Base-by-base conservation (phyloP, 2,888 invertebrate species). In the Phoenoteleia sp. region DNA sequence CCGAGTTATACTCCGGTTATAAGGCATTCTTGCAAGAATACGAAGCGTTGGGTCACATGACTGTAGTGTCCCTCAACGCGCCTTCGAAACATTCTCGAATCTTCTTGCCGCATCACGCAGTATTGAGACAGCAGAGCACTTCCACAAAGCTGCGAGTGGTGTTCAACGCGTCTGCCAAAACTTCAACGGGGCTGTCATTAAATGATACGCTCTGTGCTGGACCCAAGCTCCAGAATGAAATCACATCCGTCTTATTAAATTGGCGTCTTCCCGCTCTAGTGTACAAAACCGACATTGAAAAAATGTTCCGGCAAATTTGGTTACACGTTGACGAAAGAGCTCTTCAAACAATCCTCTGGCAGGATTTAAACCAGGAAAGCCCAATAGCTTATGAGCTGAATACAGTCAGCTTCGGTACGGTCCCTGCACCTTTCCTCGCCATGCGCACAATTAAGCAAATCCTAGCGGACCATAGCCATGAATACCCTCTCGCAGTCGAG, bases 211-310 rank as follows among this genome's bases (percentile, higher is more conserved):
- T 69, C 15, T 25, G 54, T 13, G 36, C 45, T 15, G 36, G 60
- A 11, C 49, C 62, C n/a, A 74, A 74, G 17, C 27, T 77, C 3
- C 58, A 67, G 19, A 58, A 1, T 39, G n/a, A n/a, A n/a, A n/a
- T n/a, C n/a, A n/a, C n/a, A n/a, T n/a, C n/a, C n/a, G n/a, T n/a
- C n/a, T n/a, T n/a, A n/a, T n/a, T n/a, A n/a, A n/a, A n/a, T n/a
- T n/a, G 33, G 33, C 33, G 33, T 7, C 39, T 39, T 39, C n/a
- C 11, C 3, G n/a, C 11, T 3, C 11, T 39, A 11, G 39, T 39
- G 13, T 39, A n/a, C 13, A 39, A 39, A n/a, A 11, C 39, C 13
- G 39, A 39, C 39, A 39, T 39, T 3, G 39, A 39, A 11, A 39
- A 39, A 11, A 39, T 39, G 39, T 39, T 39, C 11, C 4, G 13